Conservation (phyloP, 2,797 vertebrate genomes). For the Protonibea diacanthus region DNA sequence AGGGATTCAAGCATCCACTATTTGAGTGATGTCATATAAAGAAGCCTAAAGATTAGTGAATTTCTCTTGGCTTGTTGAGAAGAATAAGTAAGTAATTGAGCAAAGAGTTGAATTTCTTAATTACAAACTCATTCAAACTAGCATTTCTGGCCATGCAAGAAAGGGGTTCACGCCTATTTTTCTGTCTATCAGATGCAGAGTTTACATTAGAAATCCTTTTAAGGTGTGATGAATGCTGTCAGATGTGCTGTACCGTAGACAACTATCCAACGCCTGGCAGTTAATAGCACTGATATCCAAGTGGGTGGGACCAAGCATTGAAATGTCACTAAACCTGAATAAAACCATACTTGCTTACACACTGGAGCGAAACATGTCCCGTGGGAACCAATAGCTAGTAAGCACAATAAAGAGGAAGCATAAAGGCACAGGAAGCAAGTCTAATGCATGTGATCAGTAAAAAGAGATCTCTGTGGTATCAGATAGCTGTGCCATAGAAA, state of each 20-base stretch:
- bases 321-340: neutral
- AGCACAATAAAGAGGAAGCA: neutral
- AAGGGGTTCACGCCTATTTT: neutral
- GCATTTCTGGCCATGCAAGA: neutral
- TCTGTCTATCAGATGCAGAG: neutral
- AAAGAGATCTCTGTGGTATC: neutral
- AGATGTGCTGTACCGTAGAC: neutral
- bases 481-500: neutral
- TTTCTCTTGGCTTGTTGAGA: neutral
- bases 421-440: neutral
- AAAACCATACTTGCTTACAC: neutral
- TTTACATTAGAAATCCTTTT: neutral
- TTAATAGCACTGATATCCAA: neutral
- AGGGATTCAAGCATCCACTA: neutral
- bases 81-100: neutral
- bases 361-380: neutral
- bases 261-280: neutral
- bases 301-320: neutral
- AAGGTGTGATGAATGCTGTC: neutral
- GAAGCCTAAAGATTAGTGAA: neutral
- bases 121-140: neutral
- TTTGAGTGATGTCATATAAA: neutral
- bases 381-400: neutral
- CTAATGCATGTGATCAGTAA: neutral
- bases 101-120: neutral